phyloP scores from a whole-genome alignment of 2,888 invertebrate genomes.

The Cephus runcator region DNA sequence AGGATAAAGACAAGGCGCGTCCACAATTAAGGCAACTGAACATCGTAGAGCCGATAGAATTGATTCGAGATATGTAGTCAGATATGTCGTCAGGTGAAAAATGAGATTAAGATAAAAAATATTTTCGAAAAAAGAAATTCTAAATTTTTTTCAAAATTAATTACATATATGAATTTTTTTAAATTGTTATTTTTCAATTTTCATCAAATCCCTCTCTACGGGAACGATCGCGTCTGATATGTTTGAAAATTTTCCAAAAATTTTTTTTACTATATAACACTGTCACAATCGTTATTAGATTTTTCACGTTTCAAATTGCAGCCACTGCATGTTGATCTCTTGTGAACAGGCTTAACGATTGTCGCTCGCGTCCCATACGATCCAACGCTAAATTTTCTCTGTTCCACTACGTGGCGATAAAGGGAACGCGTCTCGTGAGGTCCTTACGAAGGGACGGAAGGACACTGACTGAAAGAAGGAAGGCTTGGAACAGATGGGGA shows the following conservation, averaged over 20 bases:
- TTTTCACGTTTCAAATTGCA: not conserved
- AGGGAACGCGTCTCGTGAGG: constrained; percentile 9
- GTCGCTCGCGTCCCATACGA: not conserved
- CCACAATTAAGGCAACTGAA: no score
- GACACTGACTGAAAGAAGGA: constrained; percentile 41
- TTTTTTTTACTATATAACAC: not conserved
- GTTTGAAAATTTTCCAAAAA: not conserved
- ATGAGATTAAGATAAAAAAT: no score
- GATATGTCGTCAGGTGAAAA: no score
- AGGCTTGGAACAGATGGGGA: constrained; percentile 49
- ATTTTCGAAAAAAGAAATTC: no score
- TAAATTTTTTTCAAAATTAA: no score
- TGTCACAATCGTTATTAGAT: not conserved
- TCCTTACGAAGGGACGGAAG: constrained; percentile 43
- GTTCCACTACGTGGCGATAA: not conserved
- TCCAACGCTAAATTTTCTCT: not conserved
- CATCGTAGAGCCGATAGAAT: no score
- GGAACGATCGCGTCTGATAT: not conserved
- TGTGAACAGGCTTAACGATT: not conserved
- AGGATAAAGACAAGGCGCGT: not conserved
- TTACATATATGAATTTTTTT: no score
- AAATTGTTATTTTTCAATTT: no score
- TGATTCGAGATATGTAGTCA: no score
- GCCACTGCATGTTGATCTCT: not conserved
- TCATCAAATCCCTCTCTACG: no score